Base-by-base conservation (phyloP, 1,140 invertebrate genomes). In the Leptopilina clavipes region DNA sequence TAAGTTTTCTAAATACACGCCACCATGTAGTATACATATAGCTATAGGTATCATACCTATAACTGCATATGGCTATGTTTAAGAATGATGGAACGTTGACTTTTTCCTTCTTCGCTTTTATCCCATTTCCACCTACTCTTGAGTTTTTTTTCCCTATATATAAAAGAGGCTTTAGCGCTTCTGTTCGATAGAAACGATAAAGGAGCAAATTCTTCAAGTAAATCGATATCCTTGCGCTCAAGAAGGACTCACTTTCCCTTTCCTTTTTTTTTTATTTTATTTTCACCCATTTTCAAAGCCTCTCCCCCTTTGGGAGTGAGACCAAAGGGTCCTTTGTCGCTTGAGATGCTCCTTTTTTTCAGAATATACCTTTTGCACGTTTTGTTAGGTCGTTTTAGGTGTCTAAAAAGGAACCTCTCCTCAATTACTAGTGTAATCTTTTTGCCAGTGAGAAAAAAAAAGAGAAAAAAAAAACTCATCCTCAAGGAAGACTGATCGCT, bases 141-240 rank as follows among this genome's bases (percentile, higher is more conserved):
- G 78, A 54, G 72, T 73, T 75, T 74, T 73, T 75, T 74, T 70
- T 40, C 37, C 18, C 71, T 73, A 40, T 79, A 74, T 76, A 79
- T 75, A 44, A 77, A 65, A 71, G 52, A 72, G 54, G 71, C 81
- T 82, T 80, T 80, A 70, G 65, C 19, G 73, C 73, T 75, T 31
- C 25, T 73, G 75, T 76, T 77, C 79, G 77, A 81, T 78, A 78
- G 73, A 79, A 76, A 79, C 77, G 82, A 83, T 83, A 81, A 80
- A 77, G 56, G 77, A 74, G 76, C 1, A 5, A 80, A 80, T 76
- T 72, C 78, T 76, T 76, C 75, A 78, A 74, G 82, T 83, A 83
- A 83, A 80, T 83, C 82, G 82, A 83, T 83, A 82, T 78, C 81
- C 81, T 80, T 80, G 81, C 79, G 79, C 37, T 18, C 37, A 83